A percentile compares a stretch with the other conserved stretches of the same genome.
Conservation (phyloP, 23 tunicate species). For the Diplosoma virens region DNA sequence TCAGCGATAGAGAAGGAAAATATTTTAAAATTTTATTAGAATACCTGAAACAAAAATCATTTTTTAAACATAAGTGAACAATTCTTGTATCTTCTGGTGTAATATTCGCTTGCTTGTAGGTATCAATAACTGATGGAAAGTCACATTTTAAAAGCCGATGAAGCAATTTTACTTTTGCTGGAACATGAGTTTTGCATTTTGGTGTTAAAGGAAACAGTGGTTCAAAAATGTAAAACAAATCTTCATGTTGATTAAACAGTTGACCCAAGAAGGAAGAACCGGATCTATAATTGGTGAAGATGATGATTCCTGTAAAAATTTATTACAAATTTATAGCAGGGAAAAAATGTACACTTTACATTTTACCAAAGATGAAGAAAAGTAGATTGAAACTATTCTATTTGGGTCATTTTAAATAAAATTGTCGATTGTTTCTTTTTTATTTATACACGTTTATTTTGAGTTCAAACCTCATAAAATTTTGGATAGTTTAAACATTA, state of each 20-base stretch:
- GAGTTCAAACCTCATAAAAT: too few species aligned
- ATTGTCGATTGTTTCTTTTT: too few species aligned
- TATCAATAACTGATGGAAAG: constrained; percentile 34
- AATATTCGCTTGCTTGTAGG: constrained; percentile 1
- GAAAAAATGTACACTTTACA: too few species aligned
- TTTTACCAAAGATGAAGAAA: too few species aligned
- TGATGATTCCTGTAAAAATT: constrained; percentile 46
- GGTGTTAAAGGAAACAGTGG: constrained; percentile 63
- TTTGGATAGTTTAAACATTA: too few species aligned
- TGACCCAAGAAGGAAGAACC: constrained; percentile 93
- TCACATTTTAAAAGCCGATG: constrained; percentile 55
- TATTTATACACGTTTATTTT: too few species aligned
- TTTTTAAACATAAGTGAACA: constrained; percentile 32
- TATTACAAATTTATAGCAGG: too few species aligned
- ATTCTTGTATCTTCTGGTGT: neutral
- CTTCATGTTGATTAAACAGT: constrained; percentile 84
- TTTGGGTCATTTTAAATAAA: too few species aligned
- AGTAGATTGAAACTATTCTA: too few species aligned
- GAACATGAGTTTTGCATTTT: constrained; percentile 9
- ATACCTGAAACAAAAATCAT: constrained; percentile 89
- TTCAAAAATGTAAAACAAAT: constrained; percentile 80
- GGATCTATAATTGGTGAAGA: constrained; percentile 84
- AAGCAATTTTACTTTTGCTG: neutral
- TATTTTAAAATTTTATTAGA: too few species aligned
- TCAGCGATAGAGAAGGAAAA: too few species aligned